phyloP scores from a whole-genome alignment of 2,797 vertebrate species.

The Gymnoscopelus braueri region DNA sequence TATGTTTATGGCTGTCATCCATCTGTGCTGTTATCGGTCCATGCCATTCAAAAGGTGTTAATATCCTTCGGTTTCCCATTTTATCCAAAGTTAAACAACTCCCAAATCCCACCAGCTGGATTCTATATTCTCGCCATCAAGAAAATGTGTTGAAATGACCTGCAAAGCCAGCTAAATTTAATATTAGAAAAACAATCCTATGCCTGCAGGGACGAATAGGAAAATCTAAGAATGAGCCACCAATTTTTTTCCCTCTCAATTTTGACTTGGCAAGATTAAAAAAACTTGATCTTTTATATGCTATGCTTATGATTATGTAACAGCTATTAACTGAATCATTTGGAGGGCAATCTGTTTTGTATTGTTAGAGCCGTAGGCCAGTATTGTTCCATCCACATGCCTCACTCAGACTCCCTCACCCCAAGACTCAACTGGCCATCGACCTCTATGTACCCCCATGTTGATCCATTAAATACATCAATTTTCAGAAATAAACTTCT shows the following conservation, averaged over 20 bases:
- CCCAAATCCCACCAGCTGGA: neutral
- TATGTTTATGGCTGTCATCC: neutral
- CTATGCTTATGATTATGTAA: neutral
- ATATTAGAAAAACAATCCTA: too few species aligned
- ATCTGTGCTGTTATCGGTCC: conserved; percentile 1
- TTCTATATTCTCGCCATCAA: conserved; percentile 5
- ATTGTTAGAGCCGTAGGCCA: too few species aligned
- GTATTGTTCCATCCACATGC: too few species aligned
- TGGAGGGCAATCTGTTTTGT: neutral
- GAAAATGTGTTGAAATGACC: neutral
- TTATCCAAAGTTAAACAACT: neutral
- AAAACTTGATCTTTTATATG: neutral
- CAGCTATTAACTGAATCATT: neutral
- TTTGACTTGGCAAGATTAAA: neutral
- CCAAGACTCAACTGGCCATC: too few species aligned
- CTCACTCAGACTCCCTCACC: too few species aligned
- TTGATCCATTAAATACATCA: too few species aligned
- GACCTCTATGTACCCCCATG: too few species aligned
- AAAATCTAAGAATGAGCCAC: too few species aligned
- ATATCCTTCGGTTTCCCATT: neutral
- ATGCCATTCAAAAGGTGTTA: neutral
- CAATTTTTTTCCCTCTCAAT: neutral
- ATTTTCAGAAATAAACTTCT: neutral
- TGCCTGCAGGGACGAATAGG: too few species aligned
- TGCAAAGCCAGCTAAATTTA: neutral